Conservation (phyloP, 1,140 invertebrate genomes). For the Drosophila parvula region DNA sequence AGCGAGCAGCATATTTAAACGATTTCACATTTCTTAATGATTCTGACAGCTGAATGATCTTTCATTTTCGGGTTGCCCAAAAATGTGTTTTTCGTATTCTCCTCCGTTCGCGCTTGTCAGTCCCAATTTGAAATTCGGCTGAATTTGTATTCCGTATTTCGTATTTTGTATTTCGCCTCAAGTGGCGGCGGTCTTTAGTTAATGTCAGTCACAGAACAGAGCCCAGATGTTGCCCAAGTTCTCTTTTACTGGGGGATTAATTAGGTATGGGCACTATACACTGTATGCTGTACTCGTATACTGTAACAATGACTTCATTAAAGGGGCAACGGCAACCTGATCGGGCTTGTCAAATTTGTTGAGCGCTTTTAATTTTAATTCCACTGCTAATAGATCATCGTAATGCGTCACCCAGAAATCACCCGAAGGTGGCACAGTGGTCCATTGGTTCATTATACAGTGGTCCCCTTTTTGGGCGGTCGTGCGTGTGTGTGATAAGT, state of each 20-base stretch:
- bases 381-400: slow-evolving; percentile 76
- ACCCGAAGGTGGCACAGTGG: slow-evolving; percentile 44
- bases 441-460: slow-evolving; percentile 4
- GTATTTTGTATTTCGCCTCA: slow-evolving; percentile 19
- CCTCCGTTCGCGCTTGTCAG: slow-evolving; percentile 47
- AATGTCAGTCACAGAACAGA: slow-evolving; percentile 66
- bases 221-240: slow-evolving; percentile 56
- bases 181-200: slow-evolving; percentile 74
- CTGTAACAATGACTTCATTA: slow-evolving; percentile 69
- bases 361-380: slow-evolving; percentile 78
- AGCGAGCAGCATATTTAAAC: slow-evolving; percentile 63
- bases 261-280: slow-evolving; percentile 40
- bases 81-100: slow-evolving; percentile 51
- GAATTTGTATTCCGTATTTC: slow-evolving; percentile 58
- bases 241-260: slow-evolving; percentile 48
- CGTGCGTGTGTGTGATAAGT: slow-evolving; percentile 80
- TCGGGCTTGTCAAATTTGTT: slow-evolving; percentile 23
- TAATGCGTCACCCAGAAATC: slow-evolving; percentile 59
- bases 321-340: slow-evolving; percentile 55
- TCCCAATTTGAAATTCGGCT: slow-evolving; percentile 41
- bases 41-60: slow-evolving; percentile 81
- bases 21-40: slow-evolving; percentile 80
- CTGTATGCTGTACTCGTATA: slow-evolving; percentile 2
- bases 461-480: slow-evolving; percentile 22
- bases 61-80: slow-evolving; percentile 59